Percentiles rank a stretch among this genome's conserved stretches.
These are phyloP conservation scores for Drosophila infuscata DNA, from an alignment of 2,888 invertebrate genomes.

Conservation along the genomic window DNA sequence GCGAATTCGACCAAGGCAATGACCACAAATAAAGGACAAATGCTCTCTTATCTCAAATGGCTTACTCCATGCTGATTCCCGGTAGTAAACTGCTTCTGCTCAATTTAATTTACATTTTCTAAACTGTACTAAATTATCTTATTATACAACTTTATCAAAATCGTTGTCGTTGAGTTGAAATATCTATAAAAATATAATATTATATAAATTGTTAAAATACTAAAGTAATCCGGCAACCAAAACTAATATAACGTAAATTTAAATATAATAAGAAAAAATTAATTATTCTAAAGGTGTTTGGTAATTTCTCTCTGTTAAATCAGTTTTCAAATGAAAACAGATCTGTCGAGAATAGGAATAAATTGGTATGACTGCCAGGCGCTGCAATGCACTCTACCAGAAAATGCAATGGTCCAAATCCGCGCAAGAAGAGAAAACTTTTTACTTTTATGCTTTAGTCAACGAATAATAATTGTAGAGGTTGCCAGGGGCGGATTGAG, in stretches of 20 bases:
- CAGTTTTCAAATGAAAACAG: neutral
- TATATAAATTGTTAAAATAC: too few species aligned
- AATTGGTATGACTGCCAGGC: neutral
- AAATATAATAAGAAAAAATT: neutral
- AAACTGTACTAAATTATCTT: neutral
- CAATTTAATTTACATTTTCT: neutral
- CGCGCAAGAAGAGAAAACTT: slow-evolving; percentile 7
- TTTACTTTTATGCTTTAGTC: slow-evolving; percentile 35
- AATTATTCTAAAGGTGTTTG: neutral
- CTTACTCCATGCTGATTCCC: neutral
- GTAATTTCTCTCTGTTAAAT: neutral
- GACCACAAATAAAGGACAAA: neutral
- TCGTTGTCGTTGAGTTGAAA: neutral
- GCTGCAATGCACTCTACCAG: neutral
- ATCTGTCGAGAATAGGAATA: neutral
- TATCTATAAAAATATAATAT: neutral
- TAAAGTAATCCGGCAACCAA: neutral
- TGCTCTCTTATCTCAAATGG: neutral
- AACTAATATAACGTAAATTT: neutral
- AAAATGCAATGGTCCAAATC: neutral
- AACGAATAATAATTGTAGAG: slow-evolving; percentile 65
- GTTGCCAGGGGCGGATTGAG: neutral
- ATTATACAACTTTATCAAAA: neutral
- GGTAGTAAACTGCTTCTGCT: neutral
- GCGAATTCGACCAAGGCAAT: neutral